phyloP scores from a whole-genome alignment of 2,888 invertebrate species.

The Diplolepis rosae region DNA sequence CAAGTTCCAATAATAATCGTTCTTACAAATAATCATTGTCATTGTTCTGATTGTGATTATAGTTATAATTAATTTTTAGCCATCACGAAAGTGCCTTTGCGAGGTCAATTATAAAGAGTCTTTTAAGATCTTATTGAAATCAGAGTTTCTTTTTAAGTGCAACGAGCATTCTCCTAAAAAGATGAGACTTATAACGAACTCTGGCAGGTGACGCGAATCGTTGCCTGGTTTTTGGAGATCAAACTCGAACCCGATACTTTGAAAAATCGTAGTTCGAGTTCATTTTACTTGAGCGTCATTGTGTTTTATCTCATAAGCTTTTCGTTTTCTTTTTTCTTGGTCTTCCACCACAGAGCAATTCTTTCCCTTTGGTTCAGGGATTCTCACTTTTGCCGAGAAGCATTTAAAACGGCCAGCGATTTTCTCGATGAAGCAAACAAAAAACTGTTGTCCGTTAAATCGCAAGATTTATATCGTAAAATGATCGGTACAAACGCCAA shows the following conservation, averaged over 20 bases:
- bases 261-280: not conserved
- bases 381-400: constrained; percentile 26
- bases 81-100: constrained; percentile 31
- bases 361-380: not conserved
- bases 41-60: not conserved
- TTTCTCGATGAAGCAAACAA: not conserved
- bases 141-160: not conserved
- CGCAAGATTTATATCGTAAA: constrained; percentile 25
- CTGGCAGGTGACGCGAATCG: constrained; percentile 3
- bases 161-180: constrained; percentile 26
- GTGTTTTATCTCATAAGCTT: constrained; percentile 7
- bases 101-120: constrained; percentile 21
- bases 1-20: constrained; percentile 1
- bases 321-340: not conserved
- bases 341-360: constrained; percentile 17
- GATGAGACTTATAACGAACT: not conserved
- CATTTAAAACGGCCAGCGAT: constrained; percentile 3
- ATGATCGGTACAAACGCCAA: constrained; percentile 70
- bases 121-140: not conserved
- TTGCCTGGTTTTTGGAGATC: not conserved
- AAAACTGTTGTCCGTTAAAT: constrained; percentile 8
- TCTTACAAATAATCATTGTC: not conserved
- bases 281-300: not conserved
- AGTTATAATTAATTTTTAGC: not conserved
- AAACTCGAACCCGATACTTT: too few species aligned